Evolutionary conservation across 2,113 vertebrate species (phyloP), one percentile per base, ranked within the genome.

Genomic region (Callopanchax toddi): DNA sequence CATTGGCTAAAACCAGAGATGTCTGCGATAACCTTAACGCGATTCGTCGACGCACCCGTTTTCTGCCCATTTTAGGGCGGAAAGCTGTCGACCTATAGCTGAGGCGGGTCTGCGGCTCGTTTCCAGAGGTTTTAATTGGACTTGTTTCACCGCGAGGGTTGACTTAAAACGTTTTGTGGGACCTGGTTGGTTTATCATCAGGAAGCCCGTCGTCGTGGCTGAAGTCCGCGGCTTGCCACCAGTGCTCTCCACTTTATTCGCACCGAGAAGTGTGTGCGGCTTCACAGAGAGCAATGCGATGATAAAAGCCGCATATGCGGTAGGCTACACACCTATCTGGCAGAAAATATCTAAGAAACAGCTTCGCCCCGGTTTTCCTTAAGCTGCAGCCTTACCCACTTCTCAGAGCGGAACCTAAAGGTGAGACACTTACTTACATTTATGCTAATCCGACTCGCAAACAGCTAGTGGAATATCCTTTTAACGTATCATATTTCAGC

Each of bases 281-380:
- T 89, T 49, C 83, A 72, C 78, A 56, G 79, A 89, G 83, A 89
- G 84, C 88, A 82, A 62, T 90, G 89, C 87, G 72, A 89, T 91
- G 92, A 86, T 88, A 91, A 92, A 91, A 92, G 83, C 91, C 90
- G 91, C 91, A 91, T 92, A 90, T 90, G 91, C 91, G 83, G 88
- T 84, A 84, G 65, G 70, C 77, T 79, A 85, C 78, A 87, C 88
- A 85, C 89, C 84, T 89, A 71, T 81, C 88, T 60, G 79, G 59
- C 70, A 74, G 71, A 75, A 84, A 79, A 85, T 60, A 78, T 22
- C 75, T 43, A 29, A 66, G 59, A 85, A 85, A 67, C 53, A 80
- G 62, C 74, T 63, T 72, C 81, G 61, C 39, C 70, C 73, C 63
- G 52, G 55, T 62, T 64, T 66, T 67, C 63, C 44, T 48, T 65